Evolutionary conservation across 2,113 vertebrate genomes (phyloP).

Genomic region (Apodemus sylvaticus): DNA sequence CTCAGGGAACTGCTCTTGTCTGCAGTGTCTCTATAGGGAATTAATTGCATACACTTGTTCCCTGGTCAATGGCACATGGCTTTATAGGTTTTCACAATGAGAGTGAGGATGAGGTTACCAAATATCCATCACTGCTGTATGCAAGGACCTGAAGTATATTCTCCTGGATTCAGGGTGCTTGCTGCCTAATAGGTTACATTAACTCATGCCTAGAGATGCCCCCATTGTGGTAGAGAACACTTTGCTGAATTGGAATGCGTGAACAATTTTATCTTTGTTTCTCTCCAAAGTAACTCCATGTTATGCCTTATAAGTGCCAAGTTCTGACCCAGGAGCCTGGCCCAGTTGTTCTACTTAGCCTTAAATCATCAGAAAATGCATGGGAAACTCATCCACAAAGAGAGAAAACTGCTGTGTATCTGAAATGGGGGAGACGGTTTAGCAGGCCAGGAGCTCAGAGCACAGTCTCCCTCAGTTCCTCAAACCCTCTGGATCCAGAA

Average conservation of each 20-base stretch:
- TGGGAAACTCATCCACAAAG: background rate
- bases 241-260: background rate
- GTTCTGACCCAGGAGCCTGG: background rate
- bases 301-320: background rate
- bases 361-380: background rate
- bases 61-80: background rate
- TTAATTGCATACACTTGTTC: background rate
- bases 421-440: background rate
- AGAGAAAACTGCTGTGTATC: background rate
- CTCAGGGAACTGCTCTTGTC: background rate
- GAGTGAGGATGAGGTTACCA: background rate
- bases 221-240: background rate
- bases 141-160: background rate
- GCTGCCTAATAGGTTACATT: background rate
- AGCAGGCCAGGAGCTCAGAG: background rate
- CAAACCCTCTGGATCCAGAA: background rate
- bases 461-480: background rate
- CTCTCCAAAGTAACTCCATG: background rate
- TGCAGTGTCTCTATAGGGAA: background rate
- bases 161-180: background rate
- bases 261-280: background rate
- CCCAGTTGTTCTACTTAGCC: background rate
- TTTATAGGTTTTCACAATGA: background rate
- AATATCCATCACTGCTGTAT: background rate
- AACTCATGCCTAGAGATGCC: background rate